These are phyloP conservation scores for Toxonevra muliebris DNA, from an alignment of 2,888 invertebrate species.

Conservation along the genomic window DNA sequence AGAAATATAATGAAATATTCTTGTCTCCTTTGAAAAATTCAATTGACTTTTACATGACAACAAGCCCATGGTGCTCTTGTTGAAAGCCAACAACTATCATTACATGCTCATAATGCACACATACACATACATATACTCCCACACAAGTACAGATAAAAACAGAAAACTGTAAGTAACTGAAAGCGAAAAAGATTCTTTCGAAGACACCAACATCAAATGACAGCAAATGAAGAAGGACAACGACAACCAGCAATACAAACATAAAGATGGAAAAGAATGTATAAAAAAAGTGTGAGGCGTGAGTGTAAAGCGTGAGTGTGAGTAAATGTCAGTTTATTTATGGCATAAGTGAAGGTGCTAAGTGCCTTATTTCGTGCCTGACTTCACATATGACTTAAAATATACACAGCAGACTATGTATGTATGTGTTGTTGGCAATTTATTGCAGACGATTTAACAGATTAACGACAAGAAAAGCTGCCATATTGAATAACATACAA, in stretches of 20 bases:
- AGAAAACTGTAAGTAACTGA: too few species aligned
- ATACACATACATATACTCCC: constrained; percentile 30
- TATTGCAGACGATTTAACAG: constrained; percentile 58
- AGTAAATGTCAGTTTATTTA: constrained; percentile 4
- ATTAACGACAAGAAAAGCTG: constrained; percentile 41
- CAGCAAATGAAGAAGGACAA: too few species aligned
- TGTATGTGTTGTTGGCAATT: constrained; percentile 46
- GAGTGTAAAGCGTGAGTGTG: too few species aligned
- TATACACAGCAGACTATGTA: constrained; percentile 1
- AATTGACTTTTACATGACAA: constrained; percentile 10
- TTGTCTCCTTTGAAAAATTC: too few species aligned
- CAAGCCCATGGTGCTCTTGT: neutral
- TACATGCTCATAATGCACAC: constrained; percentile 1
- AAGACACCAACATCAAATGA: too few species aligned
- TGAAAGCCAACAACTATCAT: too few species aligned
- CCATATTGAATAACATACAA: neutral
- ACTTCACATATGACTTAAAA: constrained; percentile 4
- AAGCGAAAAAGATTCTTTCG: too few species aligned
- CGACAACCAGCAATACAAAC: too few species aligned
- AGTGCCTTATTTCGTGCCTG: constrained; percentile 29
- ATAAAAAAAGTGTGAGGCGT: too few species aligned
- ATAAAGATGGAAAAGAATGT: too few species aligned
- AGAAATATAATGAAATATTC: too few species aligned
- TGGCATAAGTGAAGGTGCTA: constrained; percentile 4
- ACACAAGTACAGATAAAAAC: constrained; percentile 17